Evolutionary conservation across 2,888 invertebrate species (phyloP), one percentile per base, ranked within the genome.

Genomic region (Apodemia hepburni): DNA sequence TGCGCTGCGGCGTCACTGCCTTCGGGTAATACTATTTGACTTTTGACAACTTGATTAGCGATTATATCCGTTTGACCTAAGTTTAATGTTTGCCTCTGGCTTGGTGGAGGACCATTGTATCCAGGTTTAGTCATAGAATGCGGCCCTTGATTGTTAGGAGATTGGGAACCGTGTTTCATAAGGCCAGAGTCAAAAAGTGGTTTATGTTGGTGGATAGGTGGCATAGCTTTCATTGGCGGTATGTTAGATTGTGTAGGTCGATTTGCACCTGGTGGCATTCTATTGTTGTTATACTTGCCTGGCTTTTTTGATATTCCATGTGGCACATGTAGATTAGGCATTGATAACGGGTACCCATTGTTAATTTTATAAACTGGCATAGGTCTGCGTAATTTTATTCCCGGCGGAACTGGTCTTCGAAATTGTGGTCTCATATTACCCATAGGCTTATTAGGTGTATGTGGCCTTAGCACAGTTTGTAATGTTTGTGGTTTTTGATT

Each of bases 11-110:
- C 76, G 62, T 91, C 90, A 9, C 71, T 76, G 11, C 67, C 67
- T 9, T 84, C 85, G 0, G 91, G 91, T 59, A 91, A 69, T 33
- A 80, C 84, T 62, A 92, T 92, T 74, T 92, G 92, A 71, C 86
- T 88, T 71, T 85, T 88, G 0, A 91, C 91, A 0, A 91, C 84
- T 71, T 90, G 90, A 68, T 85, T 87, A 12, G 80, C 86, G 45
- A 90, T 82, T 47, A 88, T 77, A 66, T 92, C 85, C 1, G 87
- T 82, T 70, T 89, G 80, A 42, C 90, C 87, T 63, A 89, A 75
- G 66, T 81, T 86, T 47, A 91, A 67, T 3, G 87, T 87, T 65
- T 87, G 85, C 63, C 80, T 81, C 45, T 82, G 82, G 15, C 70
- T 61, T 4, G 81, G 77, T 27, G 73, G 64, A 15, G 74, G 73